Evolutionary conservation across 2,113 vertebrate species (phyloP).

Genomic region (Pterophyllum scalare): DNA sequence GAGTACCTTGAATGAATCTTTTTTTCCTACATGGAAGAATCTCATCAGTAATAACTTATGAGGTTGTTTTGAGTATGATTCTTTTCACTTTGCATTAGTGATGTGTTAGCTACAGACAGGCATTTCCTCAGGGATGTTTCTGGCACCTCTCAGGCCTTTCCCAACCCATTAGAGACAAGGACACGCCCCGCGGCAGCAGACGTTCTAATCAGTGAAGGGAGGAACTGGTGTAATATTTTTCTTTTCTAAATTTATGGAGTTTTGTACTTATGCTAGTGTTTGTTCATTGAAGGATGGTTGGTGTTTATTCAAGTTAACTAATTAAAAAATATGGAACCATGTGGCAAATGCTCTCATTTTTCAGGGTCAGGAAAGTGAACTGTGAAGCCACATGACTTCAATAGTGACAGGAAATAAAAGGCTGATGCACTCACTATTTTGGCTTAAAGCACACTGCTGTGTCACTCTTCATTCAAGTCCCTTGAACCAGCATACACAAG

Average conservation of each 20-base stretch:
- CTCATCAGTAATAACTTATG: not conserved
- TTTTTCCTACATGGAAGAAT: no score
- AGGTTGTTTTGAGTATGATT: not conserved
- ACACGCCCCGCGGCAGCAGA: conserved; percentile 14
- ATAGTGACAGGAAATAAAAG: not conserved
- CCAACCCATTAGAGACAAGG: not conserved
- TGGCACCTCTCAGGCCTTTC: not conserved
- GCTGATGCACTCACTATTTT: not conserved
- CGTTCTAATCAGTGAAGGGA: conserved; percentile 14
- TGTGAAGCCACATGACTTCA: fast-evolving
- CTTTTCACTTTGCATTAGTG: no score
- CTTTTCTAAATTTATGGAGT: not conserved
- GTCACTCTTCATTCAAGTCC: not conserved
- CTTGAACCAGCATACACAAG: not conserved
- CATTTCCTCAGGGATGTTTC: not conserved
- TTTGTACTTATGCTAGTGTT: not conserved
- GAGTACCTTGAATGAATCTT: not conserved
- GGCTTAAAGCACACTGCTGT: not conserved
- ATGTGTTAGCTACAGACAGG: no score
- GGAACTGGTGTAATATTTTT: conserved; percentile 6
- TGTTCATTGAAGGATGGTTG: not conserved
- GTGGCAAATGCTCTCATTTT: not conserved
- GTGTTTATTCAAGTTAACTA: not conserved
- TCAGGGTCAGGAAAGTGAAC: not conserved
- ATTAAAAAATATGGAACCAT: not conserved